Percentiles rank a stretch among this genome's conserved stretches.
phyloP scores from a whole-genome alignment of 1,140 invertebrate genomes.

The Saccostrea echinata region DNA sequence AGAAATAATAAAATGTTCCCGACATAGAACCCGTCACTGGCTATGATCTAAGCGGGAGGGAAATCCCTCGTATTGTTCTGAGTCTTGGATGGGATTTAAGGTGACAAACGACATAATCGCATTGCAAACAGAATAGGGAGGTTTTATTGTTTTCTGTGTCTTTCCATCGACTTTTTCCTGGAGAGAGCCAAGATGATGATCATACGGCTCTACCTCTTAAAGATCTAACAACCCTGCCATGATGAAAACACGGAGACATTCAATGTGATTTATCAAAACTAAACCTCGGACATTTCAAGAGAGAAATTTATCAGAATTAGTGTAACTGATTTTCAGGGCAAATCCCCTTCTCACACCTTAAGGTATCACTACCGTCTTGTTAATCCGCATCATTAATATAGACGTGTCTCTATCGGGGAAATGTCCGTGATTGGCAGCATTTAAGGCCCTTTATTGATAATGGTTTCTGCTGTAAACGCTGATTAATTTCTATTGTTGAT shows the following conservation, averaged over 20 bases:
- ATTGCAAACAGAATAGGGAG: slow-evolving; percentile 15
- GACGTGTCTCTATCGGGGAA: not conserved
- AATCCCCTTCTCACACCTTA: slow-evolving; percentile 10
- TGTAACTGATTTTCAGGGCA: not conserved
- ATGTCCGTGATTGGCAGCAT: not conserved
- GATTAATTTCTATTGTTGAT: not conserved
- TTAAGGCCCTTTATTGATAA: not conserved
- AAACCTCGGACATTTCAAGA: not conserved
- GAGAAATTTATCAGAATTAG: slow-evolving; percentile 31
- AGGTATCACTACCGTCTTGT: not conserved
- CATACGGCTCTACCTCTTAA: not conserved
- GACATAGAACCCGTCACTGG: not conserved
- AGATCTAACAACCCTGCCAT: not conserved
- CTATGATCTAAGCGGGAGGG: not conserved
- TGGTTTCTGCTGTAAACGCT: not conserved
- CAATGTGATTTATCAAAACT: slow-evolving; percentile 19
- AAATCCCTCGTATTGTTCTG: not conserved
- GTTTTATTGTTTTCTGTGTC: slow-evolving; percentile 3
- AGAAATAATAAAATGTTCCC: not conserved
- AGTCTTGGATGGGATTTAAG: not conserved
- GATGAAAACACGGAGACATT: not conserved
- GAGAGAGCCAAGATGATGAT: not conserved
- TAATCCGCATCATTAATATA: slow-evolving; percentile 22
- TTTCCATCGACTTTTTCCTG: slow-evolving; percentile 6
- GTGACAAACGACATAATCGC: slow-evolving; percentile 15